phyloP scores from a whole-genome alignment of 2,113 vertebrate genomes.

The Coreoperca whiteheadi region DNA sequence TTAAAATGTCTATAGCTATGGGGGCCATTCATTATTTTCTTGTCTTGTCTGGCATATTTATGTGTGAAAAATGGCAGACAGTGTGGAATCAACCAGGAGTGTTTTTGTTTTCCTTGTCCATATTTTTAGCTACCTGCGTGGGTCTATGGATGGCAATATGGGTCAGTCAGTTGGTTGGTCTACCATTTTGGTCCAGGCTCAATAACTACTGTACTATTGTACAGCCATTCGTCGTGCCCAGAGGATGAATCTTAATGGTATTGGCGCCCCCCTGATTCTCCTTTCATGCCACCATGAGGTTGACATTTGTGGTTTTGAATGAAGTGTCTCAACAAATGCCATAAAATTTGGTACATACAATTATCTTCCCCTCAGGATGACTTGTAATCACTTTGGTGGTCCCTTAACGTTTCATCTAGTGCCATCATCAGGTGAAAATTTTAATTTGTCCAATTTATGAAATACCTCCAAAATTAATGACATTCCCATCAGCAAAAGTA shows the following conservation, averaged over 20 bases:
- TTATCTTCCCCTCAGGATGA: neutral
- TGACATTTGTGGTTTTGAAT: neutral
- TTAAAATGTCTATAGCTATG: neutral
- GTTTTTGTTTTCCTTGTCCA: neutral
- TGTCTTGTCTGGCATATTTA: neutral
- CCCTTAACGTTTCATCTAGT: neutral
- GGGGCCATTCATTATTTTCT: neutral
- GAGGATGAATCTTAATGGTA: neutral
- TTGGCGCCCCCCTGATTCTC: neutral
- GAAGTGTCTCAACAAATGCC: neutral
- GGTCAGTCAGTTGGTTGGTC: neutral
- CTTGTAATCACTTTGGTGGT: neutral
- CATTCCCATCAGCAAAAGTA: neutral
- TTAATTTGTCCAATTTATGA: no score
- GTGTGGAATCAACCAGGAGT: neutral
- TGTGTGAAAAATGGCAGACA: neutral
- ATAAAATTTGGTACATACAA: neutral
- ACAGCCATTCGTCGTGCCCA: neutral
- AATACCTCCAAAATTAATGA: no score
- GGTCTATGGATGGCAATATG: neutral
- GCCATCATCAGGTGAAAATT: no score
- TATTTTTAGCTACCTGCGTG: neutral
- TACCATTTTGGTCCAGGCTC: neutral
- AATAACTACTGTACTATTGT: neutral
- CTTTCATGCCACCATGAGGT: neutral